Evolutionary conservation across 2,888 invertebrate genomes (phyloP).

Genomic region (Pseudoips prasinana): DNA sequence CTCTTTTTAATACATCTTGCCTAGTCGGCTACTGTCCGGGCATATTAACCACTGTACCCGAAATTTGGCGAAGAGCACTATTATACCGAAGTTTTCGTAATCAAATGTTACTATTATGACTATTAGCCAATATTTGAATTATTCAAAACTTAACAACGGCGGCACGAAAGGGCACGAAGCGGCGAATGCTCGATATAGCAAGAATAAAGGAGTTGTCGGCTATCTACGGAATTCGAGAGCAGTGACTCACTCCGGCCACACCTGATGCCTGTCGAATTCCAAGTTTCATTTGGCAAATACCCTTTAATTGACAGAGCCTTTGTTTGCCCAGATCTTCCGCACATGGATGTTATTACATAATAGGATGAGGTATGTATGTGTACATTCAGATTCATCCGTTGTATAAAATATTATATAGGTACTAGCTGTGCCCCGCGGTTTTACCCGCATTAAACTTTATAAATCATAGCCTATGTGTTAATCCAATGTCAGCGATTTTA

Average conservation of each 20-base stretch:
- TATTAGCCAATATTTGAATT: constrained; percentile 52
- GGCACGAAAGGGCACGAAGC: constrained; percentile 70
- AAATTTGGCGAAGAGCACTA: no score
- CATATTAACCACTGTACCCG: no score
- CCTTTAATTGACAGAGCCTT: constrained; percentile 46
- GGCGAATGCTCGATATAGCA: constrained; percentile 58
- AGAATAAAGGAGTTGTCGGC: constrained; percentile 69
- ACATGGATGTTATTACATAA: background rate
- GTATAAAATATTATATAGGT: no score
- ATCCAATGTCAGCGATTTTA: no score
- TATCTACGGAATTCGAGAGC: constrained; percentile 72
- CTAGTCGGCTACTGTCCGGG: no score
- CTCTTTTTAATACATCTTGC: no score
- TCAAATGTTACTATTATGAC: constrained; percentile 37
- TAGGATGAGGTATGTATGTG: background rate
- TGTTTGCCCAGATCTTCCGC: constrained; percentile 28
- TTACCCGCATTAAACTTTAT: no score
- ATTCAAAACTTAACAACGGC: constrained; percentile 47
- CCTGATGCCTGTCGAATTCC: constrained; percentile 75
- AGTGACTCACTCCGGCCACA: constrained; percentile 74
- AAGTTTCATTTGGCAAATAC: constrained; percentile 41
- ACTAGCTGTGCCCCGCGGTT: no score
- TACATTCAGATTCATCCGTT: background rate
- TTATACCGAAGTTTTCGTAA: constrained; percentile 15
- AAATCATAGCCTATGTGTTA: no score